Percentiles rank a stretch among this genome's conserved stretches.
These are phyloP conservation scores for Dromas ardeola DNA, from an alignment of 2,113 vertebrate genomes.

Conservation along the genomic window DNA sequence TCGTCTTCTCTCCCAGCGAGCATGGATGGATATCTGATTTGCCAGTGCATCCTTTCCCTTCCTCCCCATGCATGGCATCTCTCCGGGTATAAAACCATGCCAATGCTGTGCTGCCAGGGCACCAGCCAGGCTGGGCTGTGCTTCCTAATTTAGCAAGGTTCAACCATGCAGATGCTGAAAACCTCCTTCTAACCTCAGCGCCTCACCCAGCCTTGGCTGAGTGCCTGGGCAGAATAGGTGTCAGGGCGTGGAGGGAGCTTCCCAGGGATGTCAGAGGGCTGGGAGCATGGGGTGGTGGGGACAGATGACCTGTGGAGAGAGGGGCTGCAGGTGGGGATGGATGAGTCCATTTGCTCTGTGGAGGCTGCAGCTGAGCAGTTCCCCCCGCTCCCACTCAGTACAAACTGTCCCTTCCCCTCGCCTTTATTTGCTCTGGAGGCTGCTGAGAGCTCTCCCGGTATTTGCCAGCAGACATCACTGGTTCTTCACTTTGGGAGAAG, in stretches of 20 bases:
- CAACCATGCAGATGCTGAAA: neutral
- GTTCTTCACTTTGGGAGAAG: slow-evolving; percentile 20
- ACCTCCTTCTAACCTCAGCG: neutral
- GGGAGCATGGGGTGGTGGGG: neutral
- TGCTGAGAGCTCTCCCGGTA: neutral
- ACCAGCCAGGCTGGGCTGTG: neutral
- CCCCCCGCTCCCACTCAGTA: neutral
- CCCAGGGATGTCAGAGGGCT: neutral
- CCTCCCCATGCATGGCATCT: fast-evolving
- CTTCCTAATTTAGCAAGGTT: neutral
- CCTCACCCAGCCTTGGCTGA: neutral
- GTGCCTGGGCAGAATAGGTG: neutral
- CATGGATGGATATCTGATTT: neutral
- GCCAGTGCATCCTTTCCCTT: neutral
- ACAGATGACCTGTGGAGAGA: too few relatives aligned
- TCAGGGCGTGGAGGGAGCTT: neutral
- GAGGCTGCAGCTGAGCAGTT: neutral
- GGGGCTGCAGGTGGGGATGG: neutral
- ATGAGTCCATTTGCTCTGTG: neutral
- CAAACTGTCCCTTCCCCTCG: slow-evolving; percentile 5
- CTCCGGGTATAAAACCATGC: neutral
- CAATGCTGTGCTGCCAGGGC: neutral
- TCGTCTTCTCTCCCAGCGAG: neutral
- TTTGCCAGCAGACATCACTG: slow-evolving; percentile 61
- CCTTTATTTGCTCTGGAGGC: slow-evolving; percentile 71